Conservation (phyloP, 2,797 vertebrate genomes). For the Alcedo atthis region DNA sequence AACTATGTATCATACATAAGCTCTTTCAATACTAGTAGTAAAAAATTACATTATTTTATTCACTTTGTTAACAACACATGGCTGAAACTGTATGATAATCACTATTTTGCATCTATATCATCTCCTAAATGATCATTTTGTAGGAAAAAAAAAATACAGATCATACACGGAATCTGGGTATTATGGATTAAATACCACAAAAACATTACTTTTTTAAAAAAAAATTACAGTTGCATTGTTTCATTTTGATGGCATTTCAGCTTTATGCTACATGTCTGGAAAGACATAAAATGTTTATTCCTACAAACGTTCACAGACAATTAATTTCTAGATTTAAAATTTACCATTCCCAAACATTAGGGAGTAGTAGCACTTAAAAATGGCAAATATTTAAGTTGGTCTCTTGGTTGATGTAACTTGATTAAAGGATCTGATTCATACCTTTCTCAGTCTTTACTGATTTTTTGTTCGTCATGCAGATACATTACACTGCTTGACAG, state of each 20-base stretch:
- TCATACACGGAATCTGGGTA: not conserved
- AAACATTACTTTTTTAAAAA: not conserved
- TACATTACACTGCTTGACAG: not conserved
- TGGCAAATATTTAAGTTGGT: not conserved
- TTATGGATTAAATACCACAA: not conserved
- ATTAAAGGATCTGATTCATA: not conserved
- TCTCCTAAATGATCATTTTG: not conserved
- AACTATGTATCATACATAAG: not conserved
- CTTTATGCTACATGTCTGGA: not conserved
- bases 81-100: not conserved
- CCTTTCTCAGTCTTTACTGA: not conserved
- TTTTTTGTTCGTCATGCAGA: not conserved
- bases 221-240: not conserved
- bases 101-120: constrained; percentile 2
- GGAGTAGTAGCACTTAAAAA: not conserved
- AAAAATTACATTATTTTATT: not conserved
- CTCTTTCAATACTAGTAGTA: not conserved
- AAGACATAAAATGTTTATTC: not conserved
- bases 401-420: not conserved
- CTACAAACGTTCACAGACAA: not conserved
- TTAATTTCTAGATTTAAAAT: not conserved
- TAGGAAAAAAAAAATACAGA: not conserved
- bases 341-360: not conserved
- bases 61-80: not conserved
- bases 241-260: not conserved